Conservation (phyloP, 2,113 vertebrate species). For the Trogon melanurus region DNA sequence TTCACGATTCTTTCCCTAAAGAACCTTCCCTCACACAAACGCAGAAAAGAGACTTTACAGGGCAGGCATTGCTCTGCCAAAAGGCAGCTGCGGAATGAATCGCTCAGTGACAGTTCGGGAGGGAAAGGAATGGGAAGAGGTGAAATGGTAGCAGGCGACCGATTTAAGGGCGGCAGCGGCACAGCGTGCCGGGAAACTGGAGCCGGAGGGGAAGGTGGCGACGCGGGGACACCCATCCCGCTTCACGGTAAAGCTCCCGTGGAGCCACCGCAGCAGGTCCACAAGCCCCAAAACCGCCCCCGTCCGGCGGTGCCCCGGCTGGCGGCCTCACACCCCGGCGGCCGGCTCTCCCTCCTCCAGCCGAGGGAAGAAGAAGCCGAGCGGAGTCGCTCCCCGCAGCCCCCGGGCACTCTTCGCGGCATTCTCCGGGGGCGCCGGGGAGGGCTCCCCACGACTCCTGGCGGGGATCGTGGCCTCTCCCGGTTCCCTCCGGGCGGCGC, state of each 20-base stretch:
- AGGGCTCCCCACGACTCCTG: neutral
- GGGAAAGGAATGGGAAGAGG: neutral
- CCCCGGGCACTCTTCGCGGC: no score
- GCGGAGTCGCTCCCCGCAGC: no score
- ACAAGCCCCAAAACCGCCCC: neutral
- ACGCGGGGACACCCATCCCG: conserved; percentile 26
- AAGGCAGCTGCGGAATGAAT: conserved; percentile 51
- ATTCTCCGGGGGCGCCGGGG: neutral
- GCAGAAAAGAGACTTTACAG: conserved; percentile 9
- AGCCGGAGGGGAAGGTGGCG: conserved; percentile 59
- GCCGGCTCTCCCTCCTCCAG: neutral
- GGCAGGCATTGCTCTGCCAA: conserved; percentile 10
- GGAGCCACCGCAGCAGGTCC: neutral
- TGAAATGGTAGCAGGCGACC: conserved; percentile 41
- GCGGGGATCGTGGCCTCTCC: neutral
- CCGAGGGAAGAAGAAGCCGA: neutral
- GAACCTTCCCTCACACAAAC: neutral
- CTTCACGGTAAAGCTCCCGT: conserved; percentile 24
- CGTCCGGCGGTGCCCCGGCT: neutral
- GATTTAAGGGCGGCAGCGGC: conserved; percentile 24
- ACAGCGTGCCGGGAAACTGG: conserved; percentile 57
- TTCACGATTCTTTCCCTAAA: neutral
- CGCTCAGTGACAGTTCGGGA: conserved; percentile 37
- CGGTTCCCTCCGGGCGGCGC: neutral
- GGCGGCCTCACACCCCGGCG: neutral